Evolutionary conservation across 1,140 invertebrate species (phyloP).

Genomic region (Neodiprion virginianus): DNA sequence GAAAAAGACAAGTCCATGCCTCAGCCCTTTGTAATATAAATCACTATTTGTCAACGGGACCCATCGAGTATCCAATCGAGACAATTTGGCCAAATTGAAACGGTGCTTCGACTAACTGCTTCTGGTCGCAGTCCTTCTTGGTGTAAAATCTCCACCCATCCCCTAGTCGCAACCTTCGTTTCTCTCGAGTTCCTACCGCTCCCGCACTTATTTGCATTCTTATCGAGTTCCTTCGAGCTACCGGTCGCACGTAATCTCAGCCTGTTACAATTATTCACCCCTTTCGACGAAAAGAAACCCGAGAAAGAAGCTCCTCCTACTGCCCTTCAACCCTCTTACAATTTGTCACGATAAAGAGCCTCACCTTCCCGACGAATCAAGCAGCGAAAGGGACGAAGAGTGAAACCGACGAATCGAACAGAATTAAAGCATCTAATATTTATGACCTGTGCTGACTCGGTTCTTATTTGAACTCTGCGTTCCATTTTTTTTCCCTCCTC

Average conservation of each 20-base stretch:
- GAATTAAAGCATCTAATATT: not conserved
- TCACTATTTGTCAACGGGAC: not conserved
- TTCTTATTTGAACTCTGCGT: constrained; percentile 14
- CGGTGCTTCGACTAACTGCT: constrained; percentile 5
- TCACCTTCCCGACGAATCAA: constrained; percentile 13
- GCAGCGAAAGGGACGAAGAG: not conserved
- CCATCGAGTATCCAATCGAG: not conserved
- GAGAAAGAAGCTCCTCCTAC: constrained; percentile 5
- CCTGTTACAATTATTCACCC: constrained; percentile 53
- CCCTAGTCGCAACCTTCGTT: not conserved
- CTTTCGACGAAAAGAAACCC: constrained; percentile 32
- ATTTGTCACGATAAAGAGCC: constrained; percentile 43
- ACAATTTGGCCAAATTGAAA: constrained; percentile 13
- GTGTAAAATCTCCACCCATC: not conserved
- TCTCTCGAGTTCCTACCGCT: not conserved
- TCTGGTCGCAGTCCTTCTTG: not conserved
- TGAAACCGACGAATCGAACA: not conserved
- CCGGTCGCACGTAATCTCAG: constrained; percentile 31
- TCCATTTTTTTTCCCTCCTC: not conserved
- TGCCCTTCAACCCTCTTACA: constrained; percentile 23
- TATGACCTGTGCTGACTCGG: not conserved
- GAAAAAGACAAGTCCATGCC: not conserved
- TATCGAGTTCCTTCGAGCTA: not conserved
- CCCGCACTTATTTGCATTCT: constrained; percentile 11
- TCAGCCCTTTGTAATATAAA: not conserved